phyloP scores from a whole-genome alignment of 53 echinoderm and acorn worm species.

The Antedon mediterranea region DNA sequence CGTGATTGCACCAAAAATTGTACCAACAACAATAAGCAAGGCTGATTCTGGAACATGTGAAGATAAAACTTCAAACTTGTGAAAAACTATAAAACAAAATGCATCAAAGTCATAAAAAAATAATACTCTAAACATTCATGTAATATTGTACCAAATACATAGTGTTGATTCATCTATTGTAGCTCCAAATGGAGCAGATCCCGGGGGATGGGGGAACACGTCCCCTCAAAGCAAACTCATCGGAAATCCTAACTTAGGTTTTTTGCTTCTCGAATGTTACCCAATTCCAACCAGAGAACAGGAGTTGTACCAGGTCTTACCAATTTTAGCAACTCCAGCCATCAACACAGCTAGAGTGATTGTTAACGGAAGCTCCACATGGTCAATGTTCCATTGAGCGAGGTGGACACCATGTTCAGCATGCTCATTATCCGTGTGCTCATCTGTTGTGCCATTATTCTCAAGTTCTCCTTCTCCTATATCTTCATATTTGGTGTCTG shows the following conservation, averaged over 20 bases:
- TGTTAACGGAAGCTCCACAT: not conserved
- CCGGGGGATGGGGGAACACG: too few species aligned
- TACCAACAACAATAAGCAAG: not conserved
- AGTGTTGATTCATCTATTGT: too few species aligned
- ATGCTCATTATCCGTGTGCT: not conserved
- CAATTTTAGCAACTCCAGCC: not conserved
- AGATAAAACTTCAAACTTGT: not conserved
- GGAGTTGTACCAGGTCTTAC: too few species aligned
- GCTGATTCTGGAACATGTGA: conserved; percentile 1
- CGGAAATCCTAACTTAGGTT: too few species aligned
- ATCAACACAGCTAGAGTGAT: not conserved
- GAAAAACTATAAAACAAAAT: not conserved
- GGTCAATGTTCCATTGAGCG: conserved; percentile 2
- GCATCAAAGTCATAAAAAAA: not conserved
- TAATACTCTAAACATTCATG: too few species aligned
- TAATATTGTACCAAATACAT: too few species aligned
- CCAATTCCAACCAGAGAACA: too few species aligned
- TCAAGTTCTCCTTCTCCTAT: too few species aligned
- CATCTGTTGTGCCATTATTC: not conserved
- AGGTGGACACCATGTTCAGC: not conserved
- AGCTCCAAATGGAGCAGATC: too few species aligned
- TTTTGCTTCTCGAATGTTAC: too few species aligned
- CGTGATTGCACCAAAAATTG: not conserved
- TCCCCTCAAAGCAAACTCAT: too few species aligned
- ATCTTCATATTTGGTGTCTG: too few species aligned